Evolutionary conservation across 2,888 invertebrate genomes (phyloP).

Genomic region (Nymphalis c-album): DNA sequence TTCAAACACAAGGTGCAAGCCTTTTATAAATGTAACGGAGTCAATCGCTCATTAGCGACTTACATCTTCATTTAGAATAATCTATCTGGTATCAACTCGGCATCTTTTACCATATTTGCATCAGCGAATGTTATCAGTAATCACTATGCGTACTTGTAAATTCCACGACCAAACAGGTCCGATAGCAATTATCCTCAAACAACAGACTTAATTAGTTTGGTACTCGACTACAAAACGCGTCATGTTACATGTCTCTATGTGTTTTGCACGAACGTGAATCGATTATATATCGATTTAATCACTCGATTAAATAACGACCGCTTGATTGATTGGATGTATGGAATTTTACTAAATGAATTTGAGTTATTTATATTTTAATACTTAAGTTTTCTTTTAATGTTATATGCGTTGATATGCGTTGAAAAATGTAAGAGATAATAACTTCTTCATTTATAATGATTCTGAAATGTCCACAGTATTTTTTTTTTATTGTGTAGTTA

Average conservation of each 20-base stretch:
- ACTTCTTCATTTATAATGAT: too few species aligned
- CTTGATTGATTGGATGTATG: too few species aligned
- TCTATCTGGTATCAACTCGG: neutral
- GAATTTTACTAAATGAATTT: neutral
- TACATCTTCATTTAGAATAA: constrained; percentile 9
- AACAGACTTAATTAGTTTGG: constrained; percentile 10
- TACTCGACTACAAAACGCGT: constrained; percentile 9
- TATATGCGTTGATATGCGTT: too few species aligned
- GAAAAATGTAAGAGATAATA: too few species aligned
- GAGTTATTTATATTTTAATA: too few species aligned
- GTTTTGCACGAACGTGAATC: constrained; percentile 4
- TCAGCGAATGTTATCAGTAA: constrained; percentile 8
- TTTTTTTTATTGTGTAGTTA: too few species aligned
- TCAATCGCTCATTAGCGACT: constrained; percentile 1
- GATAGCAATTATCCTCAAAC: constrained; percentile 19
- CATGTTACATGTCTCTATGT: neutral
- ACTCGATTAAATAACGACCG: neutral
- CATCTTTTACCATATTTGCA: constrained; percentile 16
- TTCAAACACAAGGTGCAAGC: constrained; percentile 6
- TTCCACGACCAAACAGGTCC: constrained; percentile 13
- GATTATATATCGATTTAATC: constrained; percentile 5
- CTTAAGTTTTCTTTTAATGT: neutral
- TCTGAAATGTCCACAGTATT: too few species aligned
- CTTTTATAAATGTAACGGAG: neutral
- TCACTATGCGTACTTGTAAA: constrained; percentile 9